A percentile compares a stretch with the other conserved stretches of the same genome.
Evolutionary conservation across 92 coral and sea anemone genomes (phyloP).

Genomic region (Porites lobata): DNA sequence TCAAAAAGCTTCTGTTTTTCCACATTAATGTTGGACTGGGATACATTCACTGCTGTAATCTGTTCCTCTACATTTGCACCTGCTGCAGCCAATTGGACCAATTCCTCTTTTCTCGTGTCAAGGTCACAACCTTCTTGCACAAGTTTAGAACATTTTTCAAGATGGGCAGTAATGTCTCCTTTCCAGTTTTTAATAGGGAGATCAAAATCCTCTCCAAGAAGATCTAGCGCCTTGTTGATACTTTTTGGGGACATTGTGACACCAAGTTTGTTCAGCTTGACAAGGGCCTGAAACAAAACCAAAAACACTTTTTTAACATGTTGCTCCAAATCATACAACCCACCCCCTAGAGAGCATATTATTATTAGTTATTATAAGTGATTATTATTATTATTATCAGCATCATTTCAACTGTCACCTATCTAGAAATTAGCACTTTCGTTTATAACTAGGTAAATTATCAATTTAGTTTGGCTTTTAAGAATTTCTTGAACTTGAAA

Average conservation of each 20-base stretch:
- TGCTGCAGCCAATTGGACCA: not conserved
- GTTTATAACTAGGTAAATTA: too few relatives aligned
- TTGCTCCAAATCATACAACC: not conserved
- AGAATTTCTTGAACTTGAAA: too few relatives aligned
- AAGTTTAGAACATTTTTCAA: not conserved
- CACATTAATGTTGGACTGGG: not conserved
- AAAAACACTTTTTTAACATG: not conserved
- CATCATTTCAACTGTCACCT: too few relatives aligned
- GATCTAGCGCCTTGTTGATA: conserved; percentile 62
- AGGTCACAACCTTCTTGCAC: not conserved
- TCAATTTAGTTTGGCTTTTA: too few relatives aligned
- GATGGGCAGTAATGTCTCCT: too few relatives aligned
- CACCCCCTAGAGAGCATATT: not conserved
- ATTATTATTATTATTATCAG: too few relatives aligned
- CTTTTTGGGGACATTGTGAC: conserved; percentile 72
- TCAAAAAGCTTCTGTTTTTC: conserved; percentile 23
- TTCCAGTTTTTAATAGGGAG: not conserved
- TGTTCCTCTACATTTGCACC: not conserved
- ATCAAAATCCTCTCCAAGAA: not conserved
- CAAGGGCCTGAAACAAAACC: conserved; percentile 53
- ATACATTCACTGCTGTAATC: not conserved
- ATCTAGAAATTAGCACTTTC: too few relatives aligned
- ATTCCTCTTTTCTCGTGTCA: not conserved
- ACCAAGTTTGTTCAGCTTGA: conserved; percentile 59
- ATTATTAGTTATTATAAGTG: too few relatives aligned